A percentile compares a stretch with the other conserved stretches of the same genome.
Conservation (phyloP, 1,140 invertebrate species). For the Conus betulinus region DNA sequence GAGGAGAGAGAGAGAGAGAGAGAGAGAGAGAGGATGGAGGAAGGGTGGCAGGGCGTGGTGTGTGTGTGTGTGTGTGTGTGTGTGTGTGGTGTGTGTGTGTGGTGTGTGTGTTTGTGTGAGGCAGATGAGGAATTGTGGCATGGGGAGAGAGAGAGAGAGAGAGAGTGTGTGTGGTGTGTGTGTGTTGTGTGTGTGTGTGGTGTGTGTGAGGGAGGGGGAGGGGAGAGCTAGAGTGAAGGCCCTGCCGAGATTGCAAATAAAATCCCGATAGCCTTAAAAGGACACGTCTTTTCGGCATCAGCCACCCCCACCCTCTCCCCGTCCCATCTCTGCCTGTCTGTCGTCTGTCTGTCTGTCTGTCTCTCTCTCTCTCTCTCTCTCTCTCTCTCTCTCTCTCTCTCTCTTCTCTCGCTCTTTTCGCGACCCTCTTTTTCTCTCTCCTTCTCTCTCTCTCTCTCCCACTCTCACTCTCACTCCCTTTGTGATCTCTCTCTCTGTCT, state of each 20-base stretch:
- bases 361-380: too few relatives aligned
- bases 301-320: not conserved
- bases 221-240: too few relatives aligned
- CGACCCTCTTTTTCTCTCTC: too few relatives aligned
- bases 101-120: not conserved
- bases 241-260: not conserved
- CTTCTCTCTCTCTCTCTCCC: constrained; percentile 29
- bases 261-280: too few relatives aligned
- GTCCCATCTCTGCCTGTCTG: not conserved
- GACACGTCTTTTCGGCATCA: not conserved
- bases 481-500: constrained; percentile 41
- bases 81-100: not conserved
- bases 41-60: not conserved
- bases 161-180: too few relatives aligned
- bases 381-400: too few relatives aligned
- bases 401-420: too few relatives aligned
- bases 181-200: too few relatives aligned
- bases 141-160: not conserved
- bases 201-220: too few relatives aligned
- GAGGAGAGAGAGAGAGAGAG: not conserved
- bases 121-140: not conserved
- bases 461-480: too few relatives aligned
- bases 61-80: not conserved
- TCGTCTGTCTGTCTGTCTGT: too few relatives aligned
- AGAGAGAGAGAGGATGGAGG: not conserved